Evolutionary conservation across 2,113 vertebrate species (phyloP).

Genomic region (Eubucco bourcierii): DNA sequence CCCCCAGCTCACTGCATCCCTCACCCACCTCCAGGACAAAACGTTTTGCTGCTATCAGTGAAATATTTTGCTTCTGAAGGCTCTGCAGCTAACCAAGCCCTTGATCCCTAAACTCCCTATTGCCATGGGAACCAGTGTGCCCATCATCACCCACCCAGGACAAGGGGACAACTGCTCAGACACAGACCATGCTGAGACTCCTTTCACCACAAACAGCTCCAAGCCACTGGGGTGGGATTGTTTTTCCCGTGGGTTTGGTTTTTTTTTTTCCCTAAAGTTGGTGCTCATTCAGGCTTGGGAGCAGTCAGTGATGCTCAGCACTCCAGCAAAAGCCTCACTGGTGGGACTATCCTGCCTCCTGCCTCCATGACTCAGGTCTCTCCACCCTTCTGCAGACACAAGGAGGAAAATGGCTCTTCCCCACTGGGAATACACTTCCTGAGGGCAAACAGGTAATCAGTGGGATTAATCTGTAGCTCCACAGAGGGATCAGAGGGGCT

Average conservation of each 20-base stretch:
- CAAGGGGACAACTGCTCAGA: not conserved
- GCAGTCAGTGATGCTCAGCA: fast-evolving
- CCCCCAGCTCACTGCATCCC: not conserved
- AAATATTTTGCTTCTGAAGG: not conserved
- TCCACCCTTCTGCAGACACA: not conserved
- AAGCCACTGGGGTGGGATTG: not conserved
- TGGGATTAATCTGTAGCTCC: not conserved
- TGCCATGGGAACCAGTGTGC: not conserved
- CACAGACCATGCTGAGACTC: fast-evolving
- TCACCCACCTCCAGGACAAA: not conserved
- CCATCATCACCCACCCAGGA: not conserved
- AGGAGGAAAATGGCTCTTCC: not conserved
- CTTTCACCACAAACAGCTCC: fast-evolving
- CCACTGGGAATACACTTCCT: fast-evolving
- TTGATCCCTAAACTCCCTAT: not conserved
- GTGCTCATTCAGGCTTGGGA: not conserved
- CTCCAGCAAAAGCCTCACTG: not conserved
- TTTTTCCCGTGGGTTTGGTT: not conserved
- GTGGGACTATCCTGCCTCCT: fast-evolving
- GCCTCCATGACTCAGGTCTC: not conserved
- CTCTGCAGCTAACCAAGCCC: not conserved
- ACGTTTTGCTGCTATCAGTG: fast-evolving
- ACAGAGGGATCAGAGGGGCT: not conserved
- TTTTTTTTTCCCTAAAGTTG: not conserved
- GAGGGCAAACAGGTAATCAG: not conserved